Evolutionary conservation across 2,888 invertebrate genomes (phyloP).

Genomic region (Pristionchus fissidentatus): DNA sequence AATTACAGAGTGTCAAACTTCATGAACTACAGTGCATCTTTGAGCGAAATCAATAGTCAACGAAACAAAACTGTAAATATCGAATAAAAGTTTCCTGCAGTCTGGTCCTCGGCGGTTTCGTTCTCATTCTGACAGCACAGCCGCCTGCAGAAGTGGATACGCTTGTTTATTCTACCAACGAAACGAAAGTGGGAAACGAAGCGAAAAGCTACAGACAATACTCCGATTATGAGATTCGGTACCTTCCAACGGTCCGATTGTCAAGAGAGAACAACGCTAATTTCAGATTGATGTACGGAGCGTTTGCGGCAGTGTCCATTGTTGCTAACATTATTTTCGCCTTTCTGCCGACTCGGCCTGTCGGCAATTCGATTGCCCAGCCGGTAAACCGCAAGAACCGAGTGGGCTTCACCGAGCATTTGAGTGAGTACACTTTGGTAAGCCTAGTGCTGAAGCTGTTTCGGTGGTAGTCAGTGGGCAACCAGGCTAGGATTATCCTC

Average conservation of each 20-base stretch:
- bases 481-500: too few relatives aligned
- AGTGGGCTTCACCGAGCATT: neutral
- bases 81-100: neutral
- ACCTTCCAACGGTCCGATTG: too few relatives aligned
- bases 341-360: conserved; percentile 42
- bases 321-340: conserved; percentile 49
- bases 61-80: too few relatives aligned
- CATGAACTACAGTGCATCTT: too few relatives aligned
- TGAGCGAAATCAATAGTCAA: neutral
- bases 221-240: neutral
- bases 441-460: neutral
- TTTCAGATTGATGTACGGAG: conserved; percentile 47
- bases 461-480: too few relatives aligned
- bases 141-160: neutral
- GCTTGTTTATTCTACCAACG: neutral
- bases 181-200: neutral
- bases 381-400: neutral
- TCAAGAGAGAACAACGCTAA: neutral
- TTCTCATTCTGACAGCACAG: neutral
- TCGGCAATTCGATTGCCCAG: conserved; percentile 21
- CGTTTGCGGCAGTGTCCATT: conserved; percentile 44
- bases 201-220: conserved; percentile 7
- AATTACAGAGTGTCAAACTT: too few relatives aligned
- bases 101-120: neutral
- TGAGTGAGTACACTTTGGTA: neutral